Evolutionary conservation across 2,797 vertebrate genomes (phyloP).

Genomic region (Myoxocephalus aenaeus): DNA sequence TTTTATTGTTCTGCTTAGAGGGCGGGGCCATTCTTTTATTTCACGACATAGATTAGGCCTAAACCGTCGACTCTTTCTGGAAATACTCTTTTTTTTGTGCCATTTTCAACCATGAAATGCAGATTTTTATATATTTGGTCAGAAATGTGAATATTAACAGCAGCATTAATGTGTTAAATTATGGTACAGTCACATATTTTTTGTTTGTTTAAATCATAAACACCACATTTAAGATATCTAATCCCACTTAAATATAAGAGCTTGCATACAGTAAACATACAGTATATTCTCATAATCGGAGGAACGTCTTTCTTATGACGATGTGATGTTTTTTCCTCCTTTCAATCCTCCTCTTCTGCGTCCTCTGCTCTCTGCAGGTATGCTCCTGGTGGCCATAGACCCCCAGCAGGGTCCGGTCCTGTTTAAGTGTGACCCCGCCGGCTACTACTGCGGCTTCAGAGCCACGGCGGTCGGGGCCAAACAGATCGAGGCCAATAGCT

Average conservation of each 20-base stretch:
- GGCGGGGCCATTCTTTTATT: too few species aligned
- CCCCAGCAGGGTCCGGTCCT: constrained; percentile 81
- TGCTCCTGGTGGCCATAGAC: constrained; percentile 84
- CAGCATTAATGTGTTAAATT: too few species aligned
- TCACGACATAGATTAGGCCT: too few species aligned
- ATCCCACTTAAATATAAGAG: background rate
- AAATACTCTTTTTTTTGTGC: too few species aligned
- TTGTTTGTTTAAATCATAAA: too few species aligned
- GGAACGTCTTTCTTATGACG: background rate
- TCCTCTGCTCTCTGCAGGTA: constrained; percentile 67
- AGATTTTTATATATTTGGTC: too few species aligned
- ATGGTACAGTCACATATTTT: too few species aligned
- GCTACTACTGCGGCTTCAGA: constrained; percentile 86
- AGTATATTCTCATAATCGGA: background rate
- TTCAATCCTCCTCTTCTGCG: background rate
- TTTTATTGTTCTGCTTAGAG: too few species aligned
- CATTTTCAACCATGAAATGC: too few species aligned
- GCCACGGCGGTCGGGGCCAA: constrained; percentile 83
- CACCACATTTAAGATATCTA: background rate
- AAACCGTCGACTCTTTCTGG: too few species aligned
- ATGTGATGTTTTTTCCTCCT: too few species aligned
- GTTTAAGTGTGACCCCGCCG: constrained; percentile 86
- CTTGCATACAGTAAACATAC: background rate
- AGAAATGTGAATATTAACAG: too few species aligned
- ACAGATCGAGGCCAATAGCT: constrained; percentile 84